phyloP scores from a whole-genome alignment of 2,113 vertebrate genomes.

The Brachyhypopomus gauderio region DNA sequence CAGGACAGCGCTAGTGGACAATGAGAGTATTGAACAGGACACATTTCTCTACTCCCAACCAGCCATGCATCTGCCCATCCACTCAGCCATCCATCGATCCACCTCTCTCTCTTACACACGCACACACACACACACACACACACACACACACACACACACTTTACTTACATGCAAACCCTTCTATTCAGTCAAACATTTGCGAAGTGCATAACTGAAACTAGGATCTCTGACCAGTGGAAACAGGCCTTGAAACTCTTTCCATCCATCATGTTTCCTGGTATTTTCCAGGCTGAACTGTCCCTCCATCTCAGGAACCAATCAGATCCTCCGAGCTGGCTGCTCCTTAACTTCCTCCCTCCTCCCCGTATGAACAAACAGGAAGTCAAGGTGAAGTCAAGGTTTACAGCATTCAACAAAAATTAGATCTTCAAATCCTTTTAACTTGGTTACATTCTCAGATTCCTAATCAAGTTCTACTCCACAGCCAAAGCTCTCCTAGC shows the following conservation, averaged over 20 bases:
- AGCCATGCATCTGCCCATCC: constrained; percentile 27
- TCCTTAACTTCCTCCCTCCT: constrained; percentile 13
- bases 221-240: background rate
- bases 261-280: background rate
- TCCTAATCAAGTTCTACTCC: background rate
- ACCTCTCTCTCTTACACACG: background rate
- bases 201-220: background rate
- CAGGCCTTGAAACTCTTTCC: background rate
- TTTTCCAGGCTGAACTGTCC: constrained; percentile 12
- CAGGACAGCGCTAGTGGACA: constrained; percentile 57
- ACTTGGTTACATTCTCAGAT: background rate
- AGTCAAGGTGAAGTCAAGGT: no score
- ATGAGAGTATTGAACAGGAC: constrained; percentile 59
- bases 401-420: background rate
- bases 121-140: background rate
- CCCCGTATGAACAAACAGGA: background rate
- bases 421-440: background rate
- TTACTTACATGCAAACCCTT: constrained; percentile 6
- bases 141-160: background rate
- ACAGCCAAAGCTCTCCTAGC: background rate
- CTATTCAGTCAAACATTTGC: constrained; percentile 9
- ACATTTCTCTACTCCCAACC: constrained; percentile 43
- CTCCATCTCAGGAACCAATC: constrained; percentile 30
- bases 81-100: background rate
- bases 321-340: background rate